Evolutionary conservation across 2,888 invertebrate genomes (phyloP).

Genomic region (Clusia tigrina): DNA sequence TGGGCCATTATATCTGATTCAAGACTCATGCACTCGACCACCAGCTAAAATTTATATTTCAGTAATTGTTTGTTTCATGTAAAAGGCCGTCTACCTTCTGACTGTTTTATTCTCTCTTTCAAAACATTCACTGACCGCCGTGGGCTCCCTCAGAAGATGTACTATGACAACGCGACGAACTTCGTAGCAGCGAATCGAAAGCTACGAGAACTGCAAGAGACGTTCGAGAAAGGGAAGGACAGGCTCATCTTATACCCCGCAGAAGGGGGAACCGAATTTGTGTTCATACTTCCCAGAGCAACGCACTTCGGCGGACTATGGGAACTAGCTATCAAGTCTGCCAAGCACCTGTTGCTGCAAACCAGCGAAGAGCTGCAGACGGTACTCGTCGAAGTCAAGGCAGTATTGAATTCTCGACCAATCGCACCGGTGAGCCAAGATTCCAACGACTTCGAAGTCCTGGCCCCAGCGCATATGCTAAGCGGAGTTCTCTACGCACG

Average conservation of each 20-base stretch:
- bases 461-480: slow-evolving; percentile 26
- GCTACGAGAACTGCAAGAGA: slow-evolving; percentile 2
- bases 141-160: slow-evolving; percentile 20
- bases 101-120: slow-evolving; percentile 27
- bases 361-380: slow-evolving; percentile 29
- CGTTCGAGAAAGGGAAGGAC: neutral
- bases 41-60: slow-evolving; percentile 15
- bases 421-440: slow-evolving; percentile 14
- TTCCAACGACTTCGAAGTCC: slow-evolving; percentile 26
- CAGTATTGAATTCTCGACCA: slow-evolving; percentile 38
- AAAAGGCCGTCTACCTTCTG: slow-evolving; percentile 24
- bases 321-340: slow-evolving; percentile 31
- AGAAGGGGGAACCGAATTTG: slow-evolving; percentile 23
- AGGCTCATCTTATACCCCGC: slow-evolving; percentile 11
- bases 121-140: slow-evolving; percentile 29
- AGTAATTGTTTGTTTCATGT: slow-evolving; percentile 28
- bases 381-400: slow-evolving; percentile 32
- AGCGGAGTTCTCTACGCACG: slow-evolving; percentile 26
- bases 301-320: slow-evolving; percentile 31
- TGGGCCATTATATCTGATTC: slow-evolving; percentile 23
- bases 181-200: slow-evolving; percentile 24
- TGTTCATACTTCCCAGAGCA: slow-evolving; percentile 31
- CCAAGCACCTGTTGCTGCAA: slow-evolving; percentile 24
- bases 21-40: slow-evolving; percentile 12
- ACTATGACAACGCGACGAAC: slow-evolving; percentile 32